These are phyloP conservation scores for Hypothenemus hampei DNA, from an alignment of 1,140 invertebrate genomes.

Conservation along the genomic window DNA sequence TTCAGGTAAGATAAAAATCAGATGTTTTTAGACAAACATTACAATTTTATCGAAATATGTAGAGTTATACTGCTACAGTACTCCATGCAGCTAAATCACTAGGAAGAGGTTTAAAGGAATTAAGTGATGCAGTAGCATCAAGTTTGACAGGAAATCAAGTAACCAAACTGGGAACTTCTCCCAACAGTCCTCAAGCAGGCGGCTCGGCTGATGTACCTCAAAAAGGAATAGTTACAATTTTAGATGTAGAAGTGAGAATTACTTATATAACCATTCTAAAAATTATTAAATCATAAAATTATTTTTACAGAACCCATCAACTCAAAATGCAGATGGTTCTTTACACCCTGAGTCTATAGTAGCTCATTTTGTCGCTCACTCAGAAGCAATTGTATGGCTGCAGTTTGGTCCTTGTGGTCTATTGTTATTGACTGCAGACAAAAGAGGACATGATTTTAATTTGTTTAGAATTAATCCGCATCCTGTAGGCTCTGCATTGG, in stretches of 20 bases:
- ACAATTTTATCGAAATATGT: not conserved
- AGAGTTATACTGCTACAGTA: slow-evolving; percentile 92
- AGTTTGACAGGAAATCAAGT: slow-evolving; percentile 68
- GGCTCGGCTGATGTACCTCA: slow-evolving; percentile 53
- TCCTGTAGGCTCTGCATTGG: slow-evolving; percentile 78
- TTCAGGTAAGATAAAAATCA: slow-evolving; percentile 35
- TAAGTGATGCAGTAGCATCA: slow-evolving; percentile 91
- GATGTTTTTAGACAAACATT: not conserved
- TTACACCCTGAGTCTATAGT: slow-evolving; percentile 61
- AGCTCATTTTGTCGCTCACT: slow-evolving; percentile 93
- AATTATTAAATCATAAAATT: not conserved
- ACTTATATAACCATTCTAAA: slow-evolving; percentile 6
- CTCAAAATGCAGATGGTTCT: slow-evolving; percentile 45
- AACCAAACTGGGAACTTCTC: slow-evolving; percentile 42
- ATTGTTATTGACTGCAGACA: slow-evolving; percentile 87
- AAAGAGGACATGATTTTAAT: slow-evolving; percentile 93
- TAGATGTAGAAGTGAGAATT: slow-evolving; percentile 70
- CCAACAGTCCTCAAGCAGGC: slow-evolving; percentile 45
- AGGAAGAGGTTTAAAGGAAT: slow-evolving; percentile 75
- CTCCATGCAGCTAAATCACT: slow-evolving; percentile 91
- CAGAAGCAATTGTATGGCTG: slow-evolving; percentile 84
- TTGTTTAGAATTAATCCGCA: slow-evolving; percentile 92
- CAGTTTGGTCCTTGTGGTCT: slow-evolving; percentile 90
- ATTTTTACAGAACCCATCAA: slow-evolving; percentile 27
- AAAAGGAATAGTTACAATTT: slow-evolving; percentile 82